These are phyloP conservation scores for Synergus itoensis DNA, from an alignment of 2,888 invertebrate species.

Conservation along the genomic window DNA sequence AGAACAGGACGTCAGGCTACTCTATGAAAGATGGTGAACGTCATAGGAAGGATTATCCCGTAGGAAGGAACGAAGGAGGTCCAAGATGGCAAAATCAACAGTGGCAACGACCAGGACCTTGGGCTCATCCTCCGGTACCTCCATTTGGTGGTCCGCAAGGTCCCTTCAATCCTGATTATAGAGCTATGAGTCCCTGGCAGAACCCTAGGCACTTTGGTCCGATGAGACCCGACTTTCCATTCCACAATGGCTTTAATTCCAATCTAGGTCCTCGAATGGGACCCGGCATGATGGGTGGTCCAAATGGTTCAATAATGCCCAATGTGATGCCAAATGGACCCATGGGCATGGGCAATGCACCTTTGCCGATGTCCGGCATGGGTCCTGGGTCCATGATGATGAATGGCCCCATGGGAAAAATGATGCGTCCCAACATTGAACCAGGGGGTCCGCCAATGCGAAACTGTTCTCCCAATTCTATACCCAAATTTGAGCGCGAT, in stretches of 20 bases:
- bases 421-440: conserved; percentile 10
- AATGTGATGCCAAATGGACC: conserved; percentile 57
- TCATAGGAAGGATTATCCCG: conserved; percentile 67
- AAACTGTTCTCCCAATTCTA: conserved; percentile 46
- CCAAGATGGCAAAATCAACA: conserved; percentile 70
- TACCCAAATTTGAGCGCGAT: conserved; percentile 61
- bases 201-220: conserved; percentile 73
- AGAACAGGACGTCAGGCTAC: conserved; percentile 62
- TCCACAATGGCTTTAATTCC: conserved; percentile 70
- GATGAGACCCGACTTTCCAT: conserved; percentile 74
- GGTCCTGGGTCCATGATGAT: conserved; percentile 45
- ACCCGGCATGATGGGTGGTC: conserved; percentile 68
- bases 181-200: conserved; percentile 74
- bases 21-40: conserved; percentile 16
- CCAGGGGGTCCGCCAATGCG: conserved; percentile 50
- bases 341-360: conserved; percentile 54
- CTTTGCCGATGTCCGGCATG: conserved; percentile 48
- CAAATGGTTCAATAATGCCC: conserved; percentile 66
- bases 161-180: conserved; percentile 67
- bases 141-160: conserved; percentile 63
- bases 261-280: conserved; percentile 66
- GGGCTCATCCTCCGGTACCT: conserved; percentile 74
- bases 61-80: conserved; percentile 68
- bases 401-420: conserved; percentile 48
- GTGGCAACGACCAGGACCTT: conserved; percentile 67